Evolutionary conservation across 2,113 vertebrate species (phyloP).

Genomic region (Asarcornis scutulata): DNA sequence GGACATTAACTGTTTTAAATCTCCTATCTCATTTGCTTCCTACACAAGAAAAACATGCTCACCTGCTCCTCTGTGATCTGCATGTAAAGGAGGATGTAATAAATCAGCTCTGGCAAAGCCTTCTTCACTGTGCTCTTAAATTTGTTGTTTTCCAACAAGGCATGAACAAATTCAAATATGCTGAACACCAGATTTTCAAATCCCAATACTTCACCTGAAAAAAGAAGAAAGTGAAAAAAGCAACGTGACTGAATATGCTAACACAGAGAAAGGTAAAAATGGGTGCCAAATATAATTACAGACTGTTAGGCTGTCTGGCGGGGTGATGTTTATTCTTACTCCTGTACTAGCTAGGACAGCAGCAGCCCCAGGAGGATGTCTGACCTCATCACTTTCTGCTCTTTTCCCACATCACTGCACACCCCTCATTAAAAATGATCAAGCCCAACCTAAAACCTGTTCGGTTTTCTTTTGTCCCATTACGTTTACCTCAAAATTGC

Average conservation of each 20-base stretch:
- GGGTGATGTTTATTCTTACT: neutral
- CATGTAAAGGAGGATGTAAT: constrained; percentile 98
- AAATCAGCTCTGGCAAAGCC: constrained; percentile 95
- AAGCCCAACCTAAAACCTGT: neutral
- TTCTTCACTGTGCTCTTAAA: constrained; percentile 98
- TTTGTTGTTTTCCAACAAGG: constrained; percentile 94
- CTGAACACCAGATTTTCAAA: constrained; percentile 99
- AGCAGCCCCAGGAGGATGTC: neutral
- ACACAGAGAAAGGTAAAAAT: neutral
- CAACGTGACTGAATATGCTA: neutral
- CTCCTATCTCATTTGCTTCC: neutral
- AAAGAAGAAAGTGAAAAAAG: neutral
- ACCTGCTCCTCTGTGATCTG: constrained; percentile 98
- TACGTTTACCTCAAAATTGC: neutral
- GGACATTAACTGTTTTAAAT: neutral
- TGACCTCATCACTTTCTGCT: neutral
- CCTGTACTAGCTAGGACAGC: neutral
- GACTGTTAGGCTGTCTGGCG: neutral
- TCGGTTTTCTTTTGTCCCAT: neutral
- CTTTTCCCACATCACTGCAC: neutral
- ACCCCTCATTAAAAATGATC: neutral
- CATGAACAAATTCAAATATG: constrained; percentile 99
- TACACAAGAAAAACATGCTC: neutral
- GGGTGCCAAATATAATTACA: neutral
- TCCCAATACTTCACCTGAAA: constrained; percentile 93